These are phyloP conservation scores for Caranx melampygus DNA, from an alignment of 2,113 vertebrate genomes.

Conservation along the genomic window DNA sequence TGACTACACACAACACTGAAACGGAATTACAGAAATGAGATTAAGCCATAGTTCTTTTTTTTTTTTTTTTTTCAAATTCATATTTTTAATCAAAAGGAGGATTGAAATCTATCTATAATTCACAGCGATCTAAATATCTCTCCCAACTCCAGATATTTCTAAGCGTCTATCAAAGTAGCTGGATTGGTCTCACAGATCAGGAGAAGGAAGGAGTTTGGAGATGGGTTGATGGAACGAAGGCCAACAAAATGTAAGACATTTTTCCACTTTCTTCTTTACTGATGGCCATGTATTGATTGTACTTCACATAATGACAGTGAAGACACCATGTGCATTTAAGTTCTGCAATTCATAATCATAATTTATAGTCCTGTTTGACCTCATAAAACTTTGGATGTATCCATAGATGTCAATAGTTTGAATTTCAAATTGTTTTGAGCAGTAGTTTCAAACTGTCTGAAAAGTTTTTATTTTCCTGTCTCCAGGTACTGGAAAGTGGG, in stretches of 20 bases:
- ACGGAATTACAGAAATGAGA: too few species aligned
- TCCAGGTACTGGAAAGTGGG: fast-evolving
- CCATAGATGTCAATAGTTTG: neutral
- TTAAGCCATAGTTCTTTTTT: too few species aligned
- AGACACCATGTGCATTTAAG: neutral
- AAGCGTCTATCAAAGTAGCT: fast-evolving
- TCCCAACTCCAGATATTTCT: constrained; percentile 5
- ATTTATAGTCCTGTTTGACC: too few species aligned
- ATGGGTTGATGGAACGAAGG: neutral
- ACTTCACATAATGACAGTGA: neutral
- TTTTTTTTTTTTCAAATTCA: too few species aligned
- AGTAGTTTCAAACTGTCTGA: neutral
- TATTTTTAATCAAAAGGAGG: too few species aligned
- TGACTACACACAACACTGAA: too few species aligned
- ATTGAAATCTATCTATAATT: neutral
- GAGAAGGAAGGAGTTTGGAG: fast-evolving
- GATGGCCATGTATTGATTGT: neutral
- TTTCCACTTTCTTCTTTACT: neutral
- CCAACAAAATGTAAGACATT: neutral
- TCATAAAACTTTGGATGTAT: neutral
- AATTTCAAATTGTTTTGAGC: neutral
- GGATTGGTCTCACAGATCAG: constrained; percentile 17
- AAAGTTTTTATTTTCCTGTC: neutral
- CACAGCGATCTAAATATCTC: neutral
- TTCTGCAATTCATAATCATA: neutral